These are phyloP conservation scores for Ceratoteleas bidentatus DNA, from an alignment of 1,140 invertebrate genomes.

Conservation along the genomic window DNA sequence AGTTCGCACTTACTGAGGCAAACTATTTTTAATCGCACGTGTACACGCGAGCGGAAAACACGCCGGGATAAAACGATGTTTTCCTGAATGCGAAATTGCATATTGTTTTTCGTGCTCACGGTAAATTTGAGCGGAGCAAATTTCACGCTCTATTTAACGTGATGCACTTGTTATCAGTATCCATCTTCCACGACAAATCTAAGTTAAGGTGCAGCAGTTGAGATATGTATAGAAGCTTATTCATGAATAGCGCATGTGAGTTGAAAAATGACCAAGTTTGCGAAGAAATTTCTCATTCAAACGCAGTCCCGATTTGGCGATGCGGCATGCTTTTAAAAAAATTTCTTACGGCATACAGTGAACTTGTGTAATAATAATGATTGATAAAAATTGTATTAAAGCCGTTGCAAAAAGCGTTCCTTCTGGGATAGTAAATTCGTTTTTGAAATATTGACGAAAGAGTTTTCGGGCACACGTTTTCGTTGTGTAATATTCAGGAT, in stretches of 20 bases:
- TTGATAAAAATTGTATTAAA: background rate
- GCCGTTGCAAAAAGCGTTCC: background rate
- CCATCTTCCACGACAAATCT: conserved; percentile 44
- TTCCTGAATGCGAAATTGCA: conserved; percentile 23
- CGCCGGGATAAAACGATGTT: conserved; percentile 17
- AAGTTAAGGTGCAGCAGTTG: conserved; percentile 28
- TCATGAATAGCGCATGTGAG: conserved; percentile 39
- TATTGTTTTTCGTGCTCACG: conserved; percentile 25
- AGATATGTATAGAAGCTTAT: conserved; percentile 39
- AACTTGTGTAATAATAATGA: background rate
- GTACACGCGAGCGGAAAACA: conserved; percentile 1
- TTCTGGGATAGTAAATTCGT: background rate
- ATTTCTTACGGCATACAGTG: background rate
- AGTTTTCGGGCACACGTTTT: conserved; percentile 1
- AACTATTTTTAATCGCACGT: conserved; percentile 23
- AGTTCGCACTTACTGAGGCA: background rate
- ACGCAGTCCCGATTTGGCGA: conserved; percentile 20
- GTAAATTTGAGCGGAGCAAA: conserved; percentile 40
- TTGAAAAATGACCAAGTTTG: conserved; percentile 38
- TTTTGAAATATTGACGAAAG: background rate
- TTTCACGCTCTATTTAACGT: conserved; percentile 52
- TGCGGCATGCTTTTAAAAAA: conserved; percentile 12
- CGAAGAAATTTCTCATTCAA: conserved; percentile 36
- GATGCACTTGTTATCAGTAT: conserved; percentile 51
- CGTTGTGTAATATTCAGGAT: conserved; percentile 1